Evolutionary conservation across 30 jellyfish, hydroid and myxozoan genomes (phyloP).

Genomic region (Haliclystus octoradiatus): DNA sequence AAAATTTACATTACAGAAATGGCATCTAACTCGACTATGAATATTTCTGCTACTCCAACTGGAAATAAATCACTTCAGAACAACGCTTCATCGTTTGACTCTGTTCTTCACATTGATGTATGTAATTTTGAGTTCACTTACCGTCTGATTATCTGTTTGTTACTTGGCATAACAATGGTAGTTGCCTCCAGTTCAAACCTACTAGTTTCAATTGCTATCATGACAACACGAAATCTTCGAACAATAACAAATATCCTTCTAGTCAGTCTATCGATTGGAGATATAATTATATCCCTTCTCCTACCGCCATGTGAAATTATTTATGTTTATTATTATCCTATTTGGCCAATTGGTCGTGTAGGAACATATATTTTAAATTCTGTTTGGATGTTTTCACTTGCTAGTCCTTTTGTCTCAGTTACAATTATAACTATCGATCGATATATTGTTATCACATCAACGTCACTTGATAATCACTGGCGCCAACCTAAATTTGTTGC

Average conservation of each 20-base stretch:
- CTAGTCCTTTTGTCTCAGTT: conserved; percentile 45
- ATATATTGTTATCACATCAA: conserved; percentile 29
- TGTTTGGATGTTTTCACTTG: conserved; percentile 51
- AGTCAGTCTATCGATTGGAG: conserved; percentile 42
- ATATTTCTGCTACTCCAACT: too few species aligned
- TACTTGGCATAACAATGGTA: conserved; percentile 22
- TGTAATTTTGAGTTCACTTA: conserved; percentile 18
- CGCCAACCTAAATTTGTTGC: not conserved
- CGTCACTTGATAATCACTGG: not conserved
- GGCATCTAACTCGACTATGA: too few species aligned
- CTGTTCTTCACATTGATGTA: too few species aligned
- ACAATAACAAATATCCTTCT: conserved; percentile 29
- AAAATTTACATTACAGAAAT: too few species aligned
- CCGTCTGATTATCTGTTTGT: conserved; percentile 11
- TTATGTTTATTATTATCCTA: conserved; percentile 31
- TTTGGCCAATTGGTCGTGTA: conserved; percentile 32
- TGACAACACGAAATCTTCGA: conserved; percentile 8
- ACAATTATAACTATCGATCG: conserved; percentile 50
- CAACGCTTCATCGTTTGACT: too few species aligned
- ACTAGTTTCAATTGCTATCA: conserved; percentile 23
- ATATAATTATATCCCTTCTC: conserved; percentile 17
- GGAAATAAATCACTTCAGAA: too few species aligned
- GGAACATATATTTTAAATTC: conserved; percentile 46
- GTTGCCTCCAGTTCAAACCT: conserved; percentile 32
- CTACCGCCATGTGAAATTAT: conserved; percentile 37